Base-by-base conservation (phyloP, 2,888 invertebrate species). In the Drosophila affinis region DNA sequence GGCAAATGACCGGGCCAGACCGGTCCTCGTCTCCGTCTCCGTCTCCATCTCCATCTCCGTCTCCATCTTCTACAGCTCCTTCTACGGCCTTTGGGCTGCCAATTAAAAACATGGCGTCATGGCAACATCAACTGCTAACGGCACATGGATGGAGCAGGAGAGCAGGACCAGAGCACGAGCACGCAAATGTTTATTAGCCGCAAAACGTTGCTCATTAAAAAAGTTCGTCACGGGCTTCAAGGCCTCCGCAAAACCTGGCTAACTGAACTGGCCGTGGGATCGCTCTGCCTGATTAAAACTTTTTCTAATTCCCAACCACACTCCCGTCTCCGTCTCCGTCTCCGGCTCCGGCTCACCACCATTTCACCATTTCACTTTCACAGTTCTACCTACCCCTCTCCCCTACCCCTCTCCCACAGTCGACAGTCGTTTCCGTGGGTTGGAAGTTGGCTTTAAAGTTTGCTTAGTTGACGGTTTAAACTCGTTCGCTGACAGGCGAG, bases 161-260 rank as follows among this genome's bases (percentile, higher is more conserved):
- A 63, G 54, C 51, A 56, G 60, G 44, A 45, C 57, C 44, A 65
- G 44, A 45, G 59, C 44, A 65, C 57, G 46, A 61, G 62, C 62
- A 68, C 70, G 87, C 78, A 76, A 89, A 89, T 89, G 82, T 87
- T 89, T 87, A 89, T 85, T 89, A 87, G 89, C 85, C 89, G 85
- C 85, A 87, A 85, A 85, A 81, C 74, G 89, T 71, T 84, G 85
- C 88, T 85, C 85, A 85, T 85, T 85, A 85, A 84, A 84, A 71
- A 85, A 89, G 85, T 85, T 88, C 77, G 78, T 86, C 81, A 86
- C 75, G 83, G 65, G 65, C 67, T 45, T 49, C 32, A 51, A 69
- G 67, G 67, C 68, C 39, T 64, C 34, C 32, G 24, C 44, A 51
- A 58, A 52, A 58, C 68, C 68, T 58, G 65, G 49, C 67, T 51